phyloP scores from a whole-genome alignment of 1,140 invertebrate species.

The Temnothorax nylanderi region DNA sequence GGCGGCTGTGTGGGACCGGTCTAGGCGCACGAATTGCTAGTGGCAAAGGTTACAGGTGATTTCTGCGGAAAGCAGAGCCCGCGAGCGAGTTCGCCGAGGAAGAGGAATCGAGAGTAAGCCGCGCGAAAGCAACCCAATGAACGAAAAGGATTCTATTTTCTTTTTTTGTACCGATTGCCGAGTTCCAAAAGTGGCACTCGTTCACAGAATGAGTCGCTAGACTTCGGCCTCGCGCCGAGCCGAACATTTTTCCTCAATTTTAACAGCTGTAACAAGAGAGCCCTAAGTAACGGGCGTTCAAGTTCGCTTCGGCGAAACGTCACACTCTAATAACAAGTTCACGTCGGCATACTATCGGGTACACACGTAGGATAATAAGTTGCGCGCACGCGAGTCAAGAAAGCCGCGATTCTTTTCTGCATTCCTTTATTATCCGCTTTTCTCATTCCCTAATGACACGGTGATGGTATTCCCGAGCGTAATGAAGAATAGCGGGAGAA shows the following conservation, averaged over 20 bases:
- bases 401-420: constrained; percentile 55
- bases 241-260: neutral
- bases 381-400: constrained; percentile 80
- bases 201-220: neutral
- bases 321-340: constrained; percentile 81
- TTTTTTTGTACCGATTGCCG: neutral
- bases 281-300: constrained; percentile 45
- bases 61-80: constrained; percentile 9
- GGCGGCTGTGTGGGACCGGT: constrained; percentile 18
- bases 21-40: constrained; percentile 38
- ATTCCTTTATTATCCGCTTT: constrained; percentile 33
- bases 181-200: constrained; percentile 18
- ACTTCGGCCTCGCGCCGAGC: neutral
- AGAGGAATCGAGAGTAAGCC: constrained; percentile 3
- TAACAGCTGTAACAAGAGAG: constrained; percentile 5
- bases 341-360: constrained; percentile 63
- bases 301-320: constrained; percentile 75
- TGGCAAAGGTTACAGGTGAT: constrained; percentile 58
- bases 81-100: neutral
- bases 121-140: neutral
- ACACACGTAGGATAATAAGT: constrained; percentile 76
- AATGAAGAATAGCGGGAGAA: constrained; percentile 56
- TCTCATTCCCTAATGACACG: constrained; percentile 41
- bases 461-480: constrained; percentile 3
- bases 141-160: neutral